These are phyloP conservation scores for Dasysyrphus tricinctus DNA, from an alignment of 2,888 invertebrate genomes.

Conservation along the genomic window DNA sequence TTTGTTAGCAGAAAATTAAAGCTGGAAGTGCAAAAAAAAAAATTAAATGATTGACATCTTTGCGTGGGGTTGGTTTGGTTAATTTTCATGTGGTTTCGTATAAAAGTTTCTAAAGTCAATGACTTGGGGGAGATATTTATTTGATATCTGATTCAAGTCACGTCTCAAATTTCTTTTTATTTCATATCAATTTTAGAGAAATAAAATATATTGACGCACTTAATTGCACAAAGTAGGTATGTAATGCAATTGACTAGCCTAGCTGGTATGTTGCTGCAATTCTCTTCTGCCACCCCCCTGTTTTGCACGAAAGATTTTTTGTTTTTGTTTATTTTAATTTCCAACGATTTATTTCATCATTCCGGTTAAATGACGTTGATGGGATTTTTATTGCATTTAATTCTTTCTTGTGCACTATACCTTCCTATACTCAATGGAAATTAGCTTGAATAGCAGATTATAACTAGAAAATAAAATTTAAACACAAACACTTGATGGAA, in stretches of 20 bases:
- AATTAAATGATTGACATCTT: constrained; percentile 68
- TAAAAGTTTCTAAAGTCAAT: constrained; percentile 60
- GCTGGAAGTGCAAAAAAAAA: constrained; percentile 50
- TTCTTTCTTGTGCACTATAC: constrained; percentile 13
- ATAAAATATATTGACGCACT: constrained; percentile 56
- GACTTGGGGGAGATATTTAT: constrained; percentile 48
- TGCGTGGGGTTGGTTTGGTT: constrained; percentile 69
- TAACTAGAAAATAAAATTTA: constrained; percentile 36
- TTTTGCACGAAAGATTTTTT: constrained; percentile 41
- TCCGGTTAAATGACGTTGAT: constrained; percentile 47
- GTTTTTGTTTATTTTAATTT: constrained; percentile 22
- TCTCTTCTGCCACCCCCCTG: constrained; percentile 55
- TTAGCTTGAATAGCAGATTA: constrained; percentile 42
- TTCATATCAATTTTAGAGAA: constrained; percentile 23
- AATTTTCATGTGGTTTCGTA: constrained; percentile 12
- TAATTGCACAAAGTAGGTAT: constrained; percentile 45
- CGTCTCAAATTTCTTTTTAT: constrained; percentile 60
- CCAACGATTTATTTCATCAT: constrained; percentile 61
- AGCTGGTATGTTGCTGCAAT: background rate
- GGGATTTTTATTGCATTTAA: constrained; percentile 28
- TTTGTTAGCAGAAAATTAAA: constrained; percentile 58
- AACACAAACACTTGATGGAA: constrained; percentile 14
- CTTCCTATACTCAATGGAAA: background rate
- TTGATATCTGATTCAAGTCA: constrained; percentile 63
- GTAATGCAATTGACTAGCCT: background rate